These are phyloP conservation scores for Dromiciops gliroides DNA, from an alignment of 2,113 vertebrate species.

Conservation along the genomic window DNA sequence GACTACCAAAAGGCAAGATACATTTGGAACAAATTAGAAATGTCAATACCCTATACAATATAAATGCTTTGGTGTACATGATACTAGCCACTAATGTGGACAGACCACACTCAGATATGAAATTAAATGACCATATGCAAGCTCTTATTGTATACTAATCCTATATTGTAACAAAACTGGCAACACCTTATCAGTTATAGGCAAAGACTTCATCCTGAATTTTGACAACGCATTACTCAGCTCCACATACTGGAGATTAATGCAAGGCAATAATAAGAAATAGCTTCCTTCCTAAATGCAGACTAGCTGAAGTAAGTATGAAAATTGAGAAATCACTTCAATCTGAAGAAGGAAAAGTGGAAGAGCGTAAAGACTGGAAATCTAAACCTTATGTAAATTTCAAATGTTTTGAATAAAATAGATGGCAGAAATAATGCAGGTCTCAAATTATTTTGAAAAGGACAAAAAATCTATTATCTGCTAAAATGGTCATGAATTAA, in stretches of 20 bases:
- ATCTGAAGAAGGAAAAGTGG: neutral
- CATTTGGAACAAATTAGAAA: neutral
- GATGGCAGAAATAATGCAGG: neutral
- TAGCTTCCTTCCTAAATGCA: neutral
- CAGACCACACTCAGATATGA: neutral
- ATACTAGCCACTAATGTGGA: neutral
- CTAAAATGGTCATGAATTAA: too few species aligned
- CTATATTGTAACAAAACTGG: neutral
- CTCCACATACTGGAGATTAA: neutral
- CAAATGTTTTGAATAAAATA: neutral
- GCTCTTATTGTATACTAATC: neutral
- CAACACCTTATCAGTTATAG: neutral
- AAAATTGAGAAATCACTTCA: neutral
- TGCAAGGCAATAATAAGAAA: neutral
- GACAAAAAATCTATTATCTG: neutral
- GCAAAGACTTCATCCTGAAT: neutral
- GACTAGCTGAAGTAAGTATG: neutral
- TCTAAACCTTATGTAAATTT: neutral
- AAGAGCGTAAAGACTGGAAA: neutral
- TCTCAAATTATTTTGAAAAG: neutral
- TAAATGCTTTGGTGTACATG: neutral
- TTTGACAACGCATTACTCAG: neutral
- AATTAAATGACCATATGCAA: neutral
- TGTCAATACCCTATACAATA: neutral
- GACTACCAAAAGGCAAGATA: neutral